Evolutionary conservation across 1,140 invertebrate species (phyloP), one percentile per base, ranked within the genome.

Genomic region (Drosophila pseudoananassae): DNA sequence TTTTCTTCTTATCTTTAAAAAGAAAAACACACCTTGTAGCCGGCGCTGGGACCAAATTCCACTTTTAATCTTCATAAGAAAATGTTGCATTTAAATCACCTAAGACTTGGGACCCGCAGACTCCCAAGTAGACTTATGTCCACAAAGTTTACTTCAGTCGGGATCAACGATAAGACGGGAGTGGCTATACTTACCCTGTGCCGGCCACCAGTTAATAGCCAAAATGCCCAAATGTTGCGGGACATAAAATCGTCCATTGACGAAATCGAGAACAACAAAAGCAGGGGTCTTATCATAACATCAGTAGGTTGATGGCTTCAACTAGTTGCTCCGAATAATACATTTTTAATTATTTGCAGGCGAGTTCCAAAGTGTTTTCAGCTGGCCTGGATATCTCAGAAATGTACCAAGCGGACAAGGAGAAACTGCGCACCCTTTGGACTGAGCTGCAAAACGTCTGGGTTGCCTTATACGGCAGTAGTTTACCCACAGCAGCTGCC

Each of bases 331-430:
- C 8, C 20, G 25, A 7, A 10, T 14, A 7, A 33, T 3, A 14
- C 61, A 25, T 6, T 9, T 9, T 47, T 0, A 7, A 43, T 6
- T 15, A 2, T 1, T 25, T 54, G 93, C 88, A 96, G 95, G 92
- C 94, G 7, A 93, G 95, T 15, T 94, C 95, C 36, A 95, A 94
- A 58, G 93, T 97, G 33, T 98, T 97, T 89, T 96, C 94, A 36
- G 97, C 94, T 60, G 97, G 97, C 7, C 91, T 98, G 23, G 97
- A 98, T 78, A 96, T 98, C 17, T 93, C 95, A 89, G 97, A 98
- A 93, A 96, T 98, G 95, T 97, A 96, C 83, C 95, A 97, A 88
- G 94, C 96, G 0, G 93, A 97, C 47, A 76, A 93, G 43, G 94
- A 95, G 40, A 93, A 95, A 77, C 90, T 95, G 1, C 93, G 93